Evolutionary conservation across 2,888 invertebrate species (phyloP), one percentile per base, ranked within the genome.

Genomic region (Thera britannica): DNA sequence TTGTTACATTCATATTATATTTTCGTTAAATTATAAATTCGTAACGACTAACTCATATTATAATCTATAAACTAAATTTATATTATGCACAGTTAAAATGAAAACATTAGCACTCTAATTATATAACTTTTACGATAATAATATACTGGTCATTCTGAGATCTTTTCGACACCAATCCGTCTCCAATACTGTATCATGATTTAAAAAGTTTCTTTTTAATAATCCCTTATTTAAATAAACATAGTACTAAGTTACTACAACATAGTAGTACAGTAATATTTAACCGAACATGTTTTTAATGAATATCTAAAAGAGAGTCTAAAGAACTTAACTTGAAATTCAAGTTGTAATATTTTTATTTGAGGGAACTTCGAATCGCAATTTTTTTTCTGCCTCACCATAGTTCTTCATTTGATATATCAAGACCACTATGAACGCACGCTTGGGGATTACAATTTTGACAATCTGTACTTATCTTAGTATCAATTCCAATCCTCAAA

Each of bases 131-230:
- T 81, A 80, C 80, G 23, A 23, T 38, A 82, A 82, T 80, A 81
- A 80, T 88, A 92, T 68, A 93, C 92, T 92, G 92, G 92, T 93
- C 92, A 79, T 88, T 89, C 87, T 89, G 92, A 93, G 92, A 93
- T 93, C 92, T 90, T 87, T 83, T 80, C 85, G 84, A 84, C 83
- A 86, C 85, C 87, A 83, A 81, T 80, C 88, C 84, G 87, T 84
- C 88, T 86, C 83, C 86, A 88, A 88, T 88, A 87, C 87, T 88
- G 87, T 82, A 72, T 74, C 79, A 72, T 77, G 79, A 48, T 67
- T 62, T 66, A 64, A 71, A 67, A 44, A 71, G 46, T 62, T 70
- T 68, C 55, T 44, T 65, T 67, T 44, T 76, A 76, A 46, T 59
- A 76, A 75, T 73, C 73, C 69, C 77, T 70, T 74, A 65, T 67